Evolutionary conservation across 1,140 invertebrate species (phyloP), one percentile per base, ranked within the genome.

Genomic region (Bombus superbus): DNA sequence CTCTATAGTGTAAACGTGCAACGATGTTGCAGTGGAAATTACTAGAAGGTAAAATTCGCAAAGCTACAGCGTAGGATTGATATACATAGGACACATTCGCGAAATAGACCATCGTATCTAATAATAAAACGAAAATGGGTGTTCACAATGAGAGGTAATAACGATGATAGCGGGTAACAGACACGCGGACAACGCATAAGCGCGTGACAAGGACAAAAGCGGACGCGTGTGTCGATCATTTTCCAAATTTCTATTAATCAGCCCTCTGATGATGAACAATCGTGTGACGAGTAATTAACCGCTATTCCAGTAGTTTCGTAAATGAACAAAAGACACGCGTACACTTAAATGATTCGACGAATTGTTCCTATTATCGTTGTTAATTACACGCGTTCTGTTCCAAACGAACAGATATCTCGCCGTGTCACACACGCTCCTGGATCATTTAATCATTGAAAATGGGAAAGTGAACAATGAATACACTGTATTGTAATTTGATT

Each of bases 171-270:
- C 72, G 81, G 47, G 74, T 75, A 83, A 69, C 76, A 59, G 81
- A 35, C 47, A 35, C 35, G 25, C 28, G 42, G 81, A 69, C 69
- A 83, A 77, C 35, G 40, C 59, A 44, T 78, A 78, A 71, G 59
- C 66, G 38, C 13, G 9, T 0, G 22, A 4, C n/a, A 9, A 22
- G 42, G 0, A 84, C 64, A 78, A 78, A 71, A 35, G 47, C 47
- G 42, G 66, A 38, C 28, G 44, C 22, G 44, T 11, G 38, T 47
- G 42, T 78, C 75, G 38, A 78, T 71, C 82, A 71, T 69, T 68
- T 76, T 44, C 47, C 75, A 40, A 69, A 84, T 84, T 78, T 84
- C 82, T 78, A 84, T 84, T 84, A 84, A 78, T 71, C 75, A 78
- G 40, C 64, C 28, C 40, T 28, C 22, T 44, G 15, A 47, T n/a